These are phyloP conservation scores for Pecten maximus DNA, from an alignment of 2,888 invertebrate species.

Conservation along the genomic window DNA sequence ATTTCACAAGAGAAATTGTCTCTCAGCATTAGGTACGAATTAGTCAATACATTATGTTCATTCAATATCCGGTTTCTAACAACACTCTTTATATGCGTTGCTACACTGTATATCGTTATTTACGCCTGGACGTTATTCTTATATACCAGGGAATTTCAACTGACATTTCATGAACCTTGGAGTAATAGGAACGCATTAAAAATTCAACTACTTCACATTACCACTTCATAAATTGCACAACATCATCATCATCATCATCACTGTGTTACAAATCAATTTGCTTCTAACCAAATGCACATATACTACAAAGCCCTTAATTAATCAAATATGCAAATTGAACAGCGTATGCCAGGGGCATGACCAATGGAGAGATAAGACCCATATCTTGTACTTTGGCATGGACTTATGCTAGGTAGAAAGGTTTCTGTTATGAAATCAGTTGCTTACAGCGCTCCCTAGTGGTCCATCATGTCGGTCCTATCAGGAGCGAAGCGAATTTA, in stretches of 20 bases:
- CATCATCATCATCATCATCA: too few species aligned
- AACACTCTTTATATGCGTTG: too few species aligned
- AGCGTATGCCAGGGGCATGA: neutral
- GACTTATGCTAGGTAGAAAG: neutral
- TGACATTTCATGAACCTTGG: too few species aligned
- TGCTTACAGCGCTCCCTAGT: neutral
- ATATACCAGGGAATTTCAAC: too few species aligned
- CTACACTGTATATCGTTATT: too few species aligned
- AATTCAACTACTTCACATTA: neutral
- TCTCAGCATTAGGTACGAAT: too few species aligned
- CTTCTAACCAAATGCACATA: neutral
- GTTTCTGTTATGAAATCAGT: neutral
- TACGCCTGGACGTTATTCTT: too few species aligned
- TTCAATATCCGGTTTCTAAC: too few species aligned
- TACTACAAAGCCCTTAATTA: neutral
- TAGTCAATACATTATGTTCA: too few species aligned
- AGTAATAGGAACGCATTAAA: too few species aligned
- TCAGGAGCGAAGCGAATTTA: neutral
- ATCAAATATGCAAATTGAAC: slow-evolving; percentile 12
- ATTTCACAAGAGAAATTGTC: too few species aligned
- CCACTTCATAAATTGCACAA: neutral
- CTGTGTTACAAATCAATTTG: neutral
- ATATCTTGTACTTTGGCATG: neutral
- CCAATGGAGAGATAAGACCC: neutral
- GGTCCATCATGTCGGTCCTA: neutral